phyloP scores from a whole-genome alignment of 2,888 invertebrate genomes.

The Phasia obesa region DNA sequence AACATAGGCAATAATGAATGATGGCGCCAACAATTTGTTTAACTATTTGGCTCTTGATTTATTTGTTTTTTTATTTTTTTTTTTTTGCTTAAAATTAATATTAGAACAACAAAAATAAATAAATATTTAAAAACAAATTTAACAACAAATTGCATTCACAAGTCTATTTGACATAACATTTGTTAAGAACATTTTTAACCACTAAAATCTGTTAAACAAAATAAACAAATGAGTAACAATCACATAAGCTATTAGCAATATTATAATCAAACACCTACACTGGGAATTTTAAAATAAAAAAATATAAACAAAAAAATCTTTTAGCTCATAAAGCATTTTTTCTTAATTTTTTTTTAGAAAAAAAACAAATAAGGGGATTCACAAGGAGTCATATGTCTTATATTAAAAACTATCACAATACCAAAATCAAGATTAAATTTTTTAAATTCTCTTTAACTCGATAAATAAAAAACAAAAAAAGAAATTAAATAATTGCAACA shows the following conservation, averaged over 20 bases:
- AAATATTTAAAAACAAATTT: conserved; percentile 8
- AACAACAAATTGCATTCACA: conserved; percentile 14
- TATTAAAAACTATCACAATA: too few relatives aligned
- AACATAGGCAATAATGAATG: not conserved
- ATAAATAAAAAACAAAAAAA: too few relatives aligned
- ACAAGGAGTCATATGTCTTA: too few relatives aligned
- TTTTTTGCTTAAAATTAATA: conserved; percentile 1
- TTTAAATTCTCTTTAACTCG: too few relatives aligned
- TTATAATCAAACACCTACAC: conserved; percentile 28
- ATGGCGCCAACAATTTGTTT: conserved; percentile 54
- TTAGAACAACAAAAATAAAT: not conserved
- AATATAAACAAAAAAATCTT: not conserved
- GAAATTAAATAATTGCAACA: too few relatives aligned
- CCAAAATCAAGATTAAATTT: too few relatives aligned
- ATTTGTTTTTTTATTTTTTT: conserved; percentile 11
- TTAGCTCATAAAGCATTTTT: too few relatives aligned
- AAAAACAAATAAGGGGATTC: not conserved
- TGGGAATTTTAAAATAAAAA: not conserved
- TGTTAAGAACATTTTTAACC: conserved; percentile 1
- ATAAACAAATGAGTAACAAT: not conserved
- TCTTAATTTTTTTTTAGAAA: not conserved
- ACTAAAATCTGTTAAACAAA: conserved; percentile 19
- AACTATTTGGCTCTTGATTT: conserved; percentile 14
- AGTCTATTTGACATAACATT: not conserved
- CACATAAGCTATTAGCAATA: not conserved